Evolutionary conservation across 2,797 vertebrate species (phyloP).

Genomic region (Cossypha niveicapilla): DNA sequence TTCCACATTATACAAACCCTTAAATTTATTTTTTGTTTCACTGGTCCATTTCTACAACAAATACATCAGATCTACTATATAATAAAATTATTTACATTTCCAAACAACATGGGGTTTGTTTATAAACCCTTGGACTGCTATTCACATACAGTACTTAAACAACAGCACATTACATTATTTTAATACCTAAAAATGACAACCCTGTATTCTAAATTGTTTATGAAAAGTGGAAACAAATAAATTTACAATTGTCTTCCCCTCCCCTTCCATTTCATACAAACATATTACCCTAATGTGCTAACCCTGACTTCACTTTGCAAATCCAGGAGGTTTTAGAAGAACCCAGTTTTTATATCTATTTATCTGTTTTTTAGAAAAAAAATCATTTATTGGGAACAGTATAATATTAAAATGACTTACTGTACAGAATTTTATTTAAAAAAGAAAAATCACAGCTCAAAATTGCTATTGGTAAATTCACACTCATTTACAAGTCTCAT

Average conservation of each 20-base stretch:
- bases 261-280: conserved; percentile 52
- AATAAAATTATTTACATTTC: conserved; percentile 84
- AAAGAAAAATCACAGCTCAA: conserved; percentile 80
- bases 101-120: conserved; percentile 65
- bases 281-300: conserved; percentile 50
- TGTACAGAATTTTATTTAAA: conserved; percentile 87
- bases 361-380: conserved; percentile 53
- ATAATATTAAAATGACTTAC: conserved; percentile 83
- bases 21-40: conserved; percentile 75
- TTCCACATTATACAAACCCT: conserved; percentile 81
- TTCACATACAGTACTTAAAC: conserved; percentile 83
- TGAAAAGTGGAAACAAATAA: conserved; percentile 77
- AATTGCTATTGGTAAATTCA: conserved; percentile 83
- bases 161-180: conserved; percentile 78
- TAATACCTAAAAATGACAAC: conserved; percentile 78
- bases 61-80: conserved; percentile 79
- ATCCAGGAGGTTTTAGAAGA: conserved; percentile 61
- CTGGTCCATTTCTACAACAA: conserved; percentile 86
- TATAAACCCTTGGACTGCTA: conserved; percentile 74
- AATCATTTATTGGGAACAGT: conserved; percentile 64
- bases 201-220: conserved; percentile 77
- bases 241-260: conserved; percentile 71
- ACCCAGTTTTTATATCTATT: conserved; percentile 60
- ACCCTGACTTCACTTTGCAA: conserved; percentile 63
- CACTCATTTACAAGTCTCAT: conserved; percentile 89